phyloP scores from a whole-genome alignment of 1,140 invertebrate genomes.

The Papilio glaucus region DNA sequence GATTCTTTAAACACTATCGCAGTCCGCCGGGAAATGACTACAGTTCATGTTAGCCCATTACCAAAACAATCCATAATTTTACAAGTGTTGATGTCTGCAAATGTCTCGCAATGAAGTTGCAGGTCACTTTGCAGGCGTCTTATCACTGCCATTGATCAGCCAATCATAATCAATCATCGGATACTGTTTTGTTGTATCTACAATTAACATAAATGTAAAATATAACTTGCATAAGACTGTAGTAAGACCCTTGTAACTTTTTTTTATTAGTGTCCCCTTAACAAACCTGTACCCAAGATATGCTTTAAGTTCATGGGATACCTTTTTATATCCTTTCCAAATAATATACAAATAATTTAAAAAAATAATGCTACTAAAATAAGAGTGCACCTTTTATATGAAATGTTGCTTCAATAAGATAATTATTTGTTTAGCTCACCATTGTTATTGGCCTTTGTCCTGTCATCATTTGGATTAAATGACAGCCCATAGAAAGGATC shows the following conservation, averaged over 20 bases:
- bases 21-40: slow-evolving; percentile 40
- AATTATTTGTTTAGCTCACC: slow-evolving; percentile 60
- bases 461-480: slow-evolving; percentile 72
- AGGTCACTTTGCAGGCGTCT: slow-evolving; percentile 68
- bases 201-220: slow-evolving; percentile 79
- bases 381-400: background rate
- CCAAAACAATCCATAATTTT: slow-evolving; percentile 61
- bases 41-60: slow-evolving; percentile 58
- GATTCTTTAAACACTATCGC: too few species aligned
- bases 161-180: slow-evolving; percentile 83
- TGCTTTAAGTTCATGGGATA: background rate
- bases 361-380: background rate
- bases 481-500: slow-evolving; percentile 80
- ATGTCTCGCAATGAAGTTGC: slow-evolving; percentile 48
- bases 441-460: slow-evolving; percentile 64
- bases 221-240: slow-evolving; percentile 54
- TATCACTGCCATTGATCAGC: slow-evolving; percentile 79
- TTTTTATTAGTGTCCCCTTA: background rate
- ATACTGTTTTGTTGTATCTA: slow-evolving; percentile 83
- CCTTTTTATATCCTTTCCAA: background rate
- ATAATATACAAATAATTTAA: slow-evolving; percentile 3
- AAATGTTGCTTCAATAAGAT: slow-evolving; percentile 23
- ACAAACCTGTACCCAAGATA: background rate
- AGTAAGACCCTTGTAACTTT: background rate
- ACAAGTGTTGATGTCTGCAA: slow-evolving; percentile 47